A percentile compares a stretch with the other conserved stretches of the same genome.
Conservation (phyloP, 2,888 invertebrate genomes). For the Oithona nana region DNA sequence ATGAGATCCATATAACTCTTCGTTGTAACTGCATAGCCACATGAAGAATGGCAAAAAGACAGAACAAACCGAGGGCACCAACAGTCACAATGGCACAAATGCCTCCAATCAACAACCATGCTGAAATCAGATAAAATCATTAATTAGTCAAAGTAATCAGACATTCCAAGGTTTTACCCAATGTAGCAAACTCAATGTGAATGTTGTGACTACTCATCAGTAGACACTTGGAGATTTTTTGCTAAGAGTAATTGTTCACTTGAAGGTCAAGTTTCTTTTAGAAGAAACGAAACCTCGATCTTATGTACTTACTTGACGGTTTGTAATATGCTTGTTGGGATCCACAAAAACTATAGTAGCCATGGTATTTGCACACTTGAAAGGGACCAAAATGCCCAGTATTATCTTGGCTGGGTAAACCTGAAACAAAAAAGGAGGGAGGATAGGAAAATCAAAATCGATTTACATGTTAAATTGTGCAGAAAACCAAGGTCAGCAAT, state of each 20-base stretch:
- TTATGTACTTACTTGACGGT: not conserved
- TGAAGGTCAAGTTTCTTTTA: not conserved
- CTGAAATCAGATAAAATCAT: slow-evolving; percentile 1
- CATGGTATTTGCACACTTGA: not conserved
- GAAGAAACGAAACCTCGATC: too few species aligned
- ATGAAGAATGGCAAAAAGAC: slow-evolving; percentile 9
- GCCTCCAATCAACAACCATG: slow-evolving; percentile 6
- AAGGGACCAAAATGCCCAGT: slow-evolving; percentile 14
- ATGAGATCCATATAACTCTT: slow-evolving; percentile 3
- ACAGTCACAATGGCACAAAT: not conserved
- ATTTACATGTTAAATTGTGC: too few species aligned
- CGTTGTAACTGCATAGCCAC: slow-evolving; percentile 15
- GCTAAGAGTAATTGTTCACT: too few species aligned
- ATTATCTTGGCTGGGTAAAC: slow-evolving; percentile 1
- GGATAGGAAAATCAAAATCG: not conserved
- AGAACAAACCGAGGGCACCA: not conserved
- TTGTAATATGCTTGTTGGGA: not conserved
- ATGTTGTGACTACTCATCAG: too few species aligned
- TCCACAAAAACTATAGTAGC: not conserved
- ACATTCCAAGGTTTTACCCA: too few species aligned
- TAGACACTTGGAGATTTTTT: too few species aligned
- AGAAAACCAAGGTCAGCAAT: too few species aligned
- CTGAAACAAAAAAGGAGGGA: slow-evolving; percentile 1
- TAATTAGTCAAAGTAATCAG: not conserved
- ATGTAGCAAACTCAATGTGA: too few species aligned